These are phyloP conservation scores for Yponomeuta sedellus DNA, from an alignment of 2,888 invertebrate species.

Conservation along the genomic window DNA sequence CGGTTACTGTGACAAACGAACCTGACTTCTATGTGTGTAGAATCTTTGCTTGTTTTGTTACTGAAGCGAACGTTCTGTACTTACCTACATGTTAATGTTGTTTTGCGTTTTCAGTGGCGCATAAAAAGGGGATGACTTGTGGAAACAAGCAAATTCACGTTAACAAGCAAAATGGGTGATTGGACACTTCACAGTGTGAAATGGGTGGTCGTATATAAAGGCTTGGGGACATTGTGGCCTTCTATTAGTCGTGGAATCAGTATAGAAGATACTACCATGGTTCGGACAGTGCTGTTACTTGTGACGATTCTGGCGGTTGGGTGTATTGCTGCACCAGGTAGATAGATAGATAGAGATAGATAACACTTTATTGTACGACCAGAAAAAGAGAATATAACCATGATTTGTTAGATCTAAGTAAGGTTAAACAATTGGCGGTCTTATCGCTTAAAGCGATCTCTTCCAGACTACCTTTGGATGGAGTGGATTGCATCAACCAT, in stretches of 20 bases:
- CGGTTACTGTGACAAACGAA: too few relatives aligned
- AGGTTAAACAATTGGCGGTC: too few relatives aligned
- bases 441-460: too few relatives aligned
- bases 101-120: too few relatives aligned
- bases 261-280: constrained; percentile 31
- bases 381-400: too few relatives aligned
- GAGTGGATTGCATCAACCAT: too few relatives aligned
- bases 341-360: too few relatives aligned
- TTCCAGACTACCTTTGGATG: too few relatives aligned
- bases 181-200: constrained; percentile 33
- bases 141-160: constrained; percentile 36
- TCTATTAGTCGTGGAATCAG: constrained; percentile 26
- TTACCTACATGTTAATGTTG: background rate
- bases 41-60: background rate
- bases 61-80: background rate
- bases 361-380: too few relatives aligned
- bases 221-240: constrained; percentile 12
- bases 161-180: constrained; percentile 39
- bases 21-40: too few relatives aligned
- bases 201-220: constrained; percentile 39
- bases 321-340: constrained; percentile 46
- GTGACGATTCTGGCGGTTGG: constrained; percentile 29
- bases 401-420: too few relatives aligned
- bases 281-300: constrained; percentile 27
- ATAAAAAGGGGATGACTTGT: constrained; percentile 34